Evolutionary conservation across 2,797 vertebrate species (phyloP), one percentile per base, ranked within the genome.

Genomic region (Lemur catta): DNA sequence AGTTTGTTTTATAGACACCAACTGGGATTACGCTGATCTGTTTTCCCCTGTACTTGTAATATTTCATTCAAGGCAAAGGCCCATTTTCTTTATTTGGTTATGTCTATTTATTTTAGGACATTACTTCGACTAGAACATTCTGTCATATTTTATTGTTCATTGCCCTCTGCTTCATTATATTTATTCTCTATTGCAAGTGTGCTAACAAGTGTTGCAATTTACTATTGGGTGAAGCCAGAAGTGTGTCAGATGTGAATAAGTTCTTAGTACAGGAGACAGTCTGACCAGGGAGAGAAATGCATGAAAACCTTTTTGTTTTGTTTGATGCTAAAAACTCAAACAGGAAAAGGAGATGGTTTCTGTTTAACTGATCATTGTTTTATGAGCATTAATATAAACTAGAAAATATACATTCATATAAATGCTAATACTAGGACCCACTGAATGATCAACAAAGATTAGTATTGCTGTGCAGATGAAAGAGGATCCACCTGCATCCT

Each of bases 51-150:
- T 55, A 52, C 28, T 89, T 89, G 6, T 72, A 38, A 43, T 80
- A 86, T 76, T 87, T 84, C 28, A 80, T 72, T 91, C 35, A 59
- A 89, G 41, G 38, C 15, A 80, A 93, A 95, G 82, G 3, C 1
- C 7, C 43, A 38, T 65, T 78, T 94, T 93, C 81, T 74, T 89
- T 50, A 48, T 90, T 72, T 10, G 43, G 6, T 67, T 93, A 59
- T 82, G 4, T 89, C n/a, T 92, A 59, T 79, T 91, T 94, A 72
- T 81, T 93, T 94, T 96, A 85, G 41, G 71, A 65, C 91, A 94
- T 71, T 63, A 63, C 46, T 67, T 74, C 9, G 84, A 57, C 43
- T 92, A 67, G 33, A 92, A 55, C 20, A 84, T 78, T 80, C 52
- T 84, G 18, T 0, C 76, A 4, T 87, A 75, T 43, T 90, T 90